Evolutionary conservation across 2,888 invertebrate species (phyloP), one percentile per base, ranked within the genome.

Genomic region (Calameuta pallipes): DNA sequence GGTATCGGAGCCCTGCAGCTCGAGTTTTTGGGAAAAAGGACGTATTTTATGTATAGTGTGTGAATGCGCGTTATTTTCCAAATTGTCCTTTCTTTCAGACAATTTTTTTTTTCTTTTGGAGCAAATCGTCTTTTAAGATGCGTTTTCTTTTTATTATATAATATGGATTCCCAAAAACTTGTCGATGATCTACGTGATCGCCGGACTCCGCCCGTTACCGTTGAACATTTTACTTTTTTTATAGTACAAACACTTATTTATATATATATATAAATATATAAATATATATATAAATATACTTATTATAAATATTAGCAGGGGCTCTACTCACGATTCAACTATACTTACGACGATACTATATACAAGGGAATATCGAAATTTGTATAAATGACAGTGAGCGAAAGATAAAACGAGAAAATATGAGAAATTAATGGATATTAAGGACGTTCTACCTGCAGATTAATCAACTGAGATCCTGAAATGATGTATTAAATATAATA

Each of bases 311-410:
- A 83, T 89, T 90, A 89, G 88, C 88, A 87, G 87, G 86, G 87
- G 89, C 88, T 87, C 89, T 90, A 90, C 88, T 90, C 90, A 91
- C 90, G 90, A 90, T 91, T 90, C 90, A 90, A 91, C 90, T 90
- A 89, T 89, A 89, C 81, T 83, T 83, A 71, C 75, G 79, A 80
- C 80, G 76, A 77, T 78, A 75, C 75, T 77, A 77, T 78, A 81
- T 36, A 77, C 74, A 73, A 76, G 69, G 78, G 75, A 80, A 56
- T 68, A 79, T 81, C 70, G 79, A 79, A 75, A 79, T 81, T 15
- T 56, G 41, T 56, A 56, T 56, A 23, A 76, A 36, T 78, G 79
- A 74, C 78, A 78, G 71, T 75, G 80, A 80, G 79, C 74, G 81
- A 80, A 36, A 68, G 31, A 69, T 69, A 68, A 77, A 30, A 30